Base-by-base conservation (phyloP, 2,113 vertebrate species). In the Aptenodytes patagonicus region DNA sequence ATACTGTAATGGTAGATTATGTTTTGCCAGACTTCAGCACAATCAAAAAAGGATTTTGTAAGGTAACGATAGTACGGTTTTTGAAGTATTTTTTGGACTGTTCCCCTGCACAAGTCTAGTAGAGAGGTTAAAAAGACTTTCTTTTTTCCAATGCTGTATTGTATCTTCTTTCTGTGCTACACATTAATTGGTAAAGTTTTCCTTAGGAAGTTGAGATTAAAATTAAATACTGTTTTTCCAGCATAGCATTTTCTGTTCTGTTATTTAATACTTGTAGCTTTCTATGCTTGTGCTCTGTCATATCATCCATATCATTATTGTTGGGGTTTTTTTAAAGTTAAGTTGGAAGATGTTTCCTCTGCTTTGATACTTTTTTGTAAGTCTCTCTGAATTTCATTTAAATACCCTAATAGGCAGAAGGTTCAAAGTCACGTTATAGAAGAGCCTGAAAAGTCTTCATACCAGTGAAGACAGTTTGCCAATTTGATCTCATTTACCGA, bases 41-140 rank as follows among this genome's bases (percentile, higher is more conserved):
- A 95, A 99, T 99, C 92, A 99, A 99, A 97, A 99, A 99, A 91
- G 99, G 99, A 31, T 99, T 99, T 98, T 99, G 99, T 97, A 99
- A 99, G 99, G 99, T 99, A 98, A 97, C 46, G 29, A 20, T 25
- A 11, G 17, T n/a, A 18, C 19, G 13, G 5, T 11, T 92, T 95
- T 54, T 69, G 17, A 93, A 86, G 61, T 51, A 18, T 28, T 79
- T 75, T 90, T 80, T 51, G 1, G 29, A 51, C 14, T 73, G 13
- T 60, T 81, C 7, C 31, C 28, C 11, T 49, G 52, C 38, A 47
- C 17, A 83, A 60, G 9, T 71, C 20, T 64, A 49, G 17, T 25
- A 68, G 19, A 54, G 36, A 70, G 8, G 44, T 68, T 83, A 54
- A 69, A 76, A 44, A 65, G 17, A 86, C 22, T 57, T 49, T 6